phyloP scores from a whole-genome alignment of 2,797 vertebrate genomes.

The Gambelia wislizenii region DNA sequence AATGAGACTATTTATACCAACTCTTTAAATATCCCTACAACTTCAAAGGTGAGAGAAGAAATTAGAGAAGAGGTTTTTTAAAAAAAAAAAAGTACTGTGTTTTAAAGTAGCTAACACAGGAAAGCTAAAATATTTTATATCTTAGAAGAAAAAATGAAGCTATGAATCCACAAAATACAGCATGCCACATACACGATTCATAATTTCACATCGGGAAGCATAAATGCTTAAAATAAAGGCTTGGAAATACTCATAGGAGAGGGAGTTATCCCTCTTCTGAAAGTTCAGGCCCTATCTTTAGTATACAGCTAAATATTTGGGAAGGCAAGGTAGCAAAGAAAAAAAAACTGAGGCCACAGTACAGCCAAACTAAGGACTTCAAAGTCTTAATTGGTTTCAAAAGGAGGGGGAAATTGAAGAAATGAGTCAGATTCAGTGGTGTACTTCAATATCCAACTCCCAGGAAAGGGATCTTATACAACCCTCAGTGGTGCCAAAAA shows the following conservation, averaged over 20 bases:
- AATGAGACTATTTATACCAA: constrained; percentile 1
- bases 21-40: neutral
- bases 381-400: neutral
- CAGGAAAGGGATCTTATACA: too few species aligned
- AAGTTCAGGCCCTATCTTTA: neutral
- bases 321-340: neutral
- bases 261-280: neutral
- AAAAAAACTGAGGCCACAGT: neutral
- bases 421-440: too few species aligned
- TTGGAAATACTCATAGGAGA: constrained; percentile 11
- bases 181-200: constrained; percentile 41
- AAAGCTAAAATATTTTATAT: constrained; percentile 32
- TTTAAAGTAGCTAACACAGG: neutral
- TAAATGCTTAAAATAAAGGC: constrained; percentile 42
- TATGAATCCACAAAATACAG: constrained; percentile 13
- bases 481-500: too few species aligned
- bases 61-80: constrained; percentile 32
- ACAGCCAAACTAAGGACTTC: neutral
- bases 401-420: too few species aligned
- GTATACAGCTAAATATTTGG: neutral
- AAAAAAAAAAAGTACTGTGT: constrained; percentile 10
- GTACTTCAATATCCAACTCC: too few species aligned
- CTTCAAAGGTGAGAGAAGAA: neutral
- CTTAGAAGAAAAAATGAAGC: neutral
- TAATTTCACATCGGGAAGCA: constrained; percentile 56